Evolutionary conservation across 2,797 vertebrate species (phyloP).

Genomic region (Bradypodion ventrale): DNA sequence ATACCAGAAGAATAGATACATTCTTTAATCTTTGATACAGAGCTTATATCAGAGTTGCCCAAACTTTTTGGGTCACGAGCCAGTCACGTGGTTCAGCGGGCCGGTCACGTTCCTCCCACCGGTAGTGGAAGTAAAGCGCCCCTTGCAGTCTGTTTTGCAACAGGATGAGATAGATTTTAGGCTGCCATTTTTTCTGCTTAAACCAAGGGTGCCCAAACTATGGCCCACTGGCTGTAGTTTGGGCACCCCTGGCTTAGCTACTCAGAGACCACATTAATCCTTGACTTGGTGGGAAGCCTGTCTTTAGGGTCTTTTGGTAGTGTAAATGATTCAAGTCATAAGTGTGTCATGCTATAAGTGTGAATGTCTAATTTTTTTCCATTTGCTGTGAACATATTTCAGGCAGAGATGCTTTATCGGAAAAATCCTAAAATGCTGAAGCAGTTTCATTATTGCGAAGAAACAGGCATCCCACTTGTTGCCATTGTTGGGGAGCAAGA

Average conservation of each 20-base stretch:
- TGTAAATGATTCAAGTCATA: neutral
- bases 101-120: too few species aligned
- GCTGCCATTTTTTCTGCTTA: too few species aligned
- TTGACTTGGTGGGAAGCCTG: neutral
- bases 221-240: too few species aligned
- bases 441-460: slow-evolving; percentile 93
- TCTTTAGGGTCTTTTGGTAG: neutral
- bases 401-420: slow-evolving; percentile 93
- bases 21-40: neutral
- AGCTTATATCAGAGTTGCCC: too few species aligned
- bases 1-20: neutral
- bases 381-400: slow-evolving; percentile 2
- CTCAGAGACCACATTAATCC: neutral
- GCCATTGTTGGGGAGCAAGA: slow-evolving; percentile 93
- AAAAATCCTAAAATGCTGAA: slow-evolving; percentile 91
- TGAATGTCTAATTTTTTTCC: slow-evolving; percentile 3
- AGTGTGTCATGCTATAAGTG: neutral
- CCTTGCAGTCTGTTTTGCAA: too few species aligned
- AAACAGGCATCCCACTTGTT: slow-evolving; percentile 87
- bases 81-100: too few species aligned
- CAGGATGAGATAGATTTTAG: too few species aligned
- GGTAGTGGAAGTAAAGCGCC: too few species aligned
- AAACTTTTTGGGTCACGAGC: too few species aligned
- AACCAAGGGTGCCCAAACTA: too few species aligned
- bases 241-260: too few species aligned